Evolutionary conservation across 2,888 invertebrate genomes (phyloP).

Genomic region (Megastigmus dorsalis): DNA sequence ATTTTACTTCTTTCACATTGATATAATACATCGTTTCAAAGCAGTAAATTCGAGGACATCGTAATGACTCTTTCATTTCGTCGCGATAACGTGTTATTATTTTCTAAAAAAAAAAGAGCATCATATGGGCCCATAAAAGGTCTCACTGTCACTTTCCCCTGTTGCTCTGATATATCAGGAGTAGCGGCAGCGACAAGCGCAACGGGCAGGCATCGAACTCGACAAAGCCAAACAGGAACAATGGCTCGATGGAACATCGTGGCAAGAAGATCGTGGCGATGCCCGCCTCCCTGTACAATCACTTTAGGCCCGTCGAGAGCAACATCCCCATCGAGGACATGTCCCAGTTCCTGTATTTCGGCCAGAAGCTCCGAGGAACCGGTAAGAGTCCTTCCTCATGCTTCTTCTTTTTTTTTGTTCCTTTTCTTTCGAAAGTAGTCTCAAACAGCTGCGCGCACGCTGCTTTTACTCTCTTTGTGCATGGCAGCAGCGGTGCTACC

Average conservation of each 20-base stretch:
- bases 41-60: no score
- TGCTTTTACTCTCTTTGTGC: conserved; percentile 46
- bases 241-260: conserved; percentile 66
- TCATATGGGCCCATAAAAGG: no score
- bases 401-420: conserved; percentile 14
- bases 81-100: no score
- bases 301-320: conserved; percentile 79
- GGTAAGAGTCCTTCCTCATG: conserved; percentile 36
- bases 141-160: no score
- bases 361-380: conserved; percentile 77
- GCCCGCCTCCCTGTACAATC: conserved; percentile 80
- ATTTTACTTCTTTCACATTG: no score
- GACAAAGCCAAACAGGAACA: conserved; percentile 6
- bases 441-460: no score
- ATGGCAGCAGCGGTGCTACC: no score
- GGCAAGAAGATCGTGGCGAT: conserved; percentile 78
- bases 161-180: no score
- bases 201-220: background rate
- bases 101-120: no score
- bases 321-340: conserved; percentile 81
- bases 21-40: no score
- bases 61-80: no score
- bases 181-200: background rate
- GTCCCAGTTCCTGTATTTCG: conserved; percentile 83
- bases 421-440: conserved; percentile 45